Conservation (phyloP, 2,113 vertebrate species). For the Apodemus speciosus region DNA sequence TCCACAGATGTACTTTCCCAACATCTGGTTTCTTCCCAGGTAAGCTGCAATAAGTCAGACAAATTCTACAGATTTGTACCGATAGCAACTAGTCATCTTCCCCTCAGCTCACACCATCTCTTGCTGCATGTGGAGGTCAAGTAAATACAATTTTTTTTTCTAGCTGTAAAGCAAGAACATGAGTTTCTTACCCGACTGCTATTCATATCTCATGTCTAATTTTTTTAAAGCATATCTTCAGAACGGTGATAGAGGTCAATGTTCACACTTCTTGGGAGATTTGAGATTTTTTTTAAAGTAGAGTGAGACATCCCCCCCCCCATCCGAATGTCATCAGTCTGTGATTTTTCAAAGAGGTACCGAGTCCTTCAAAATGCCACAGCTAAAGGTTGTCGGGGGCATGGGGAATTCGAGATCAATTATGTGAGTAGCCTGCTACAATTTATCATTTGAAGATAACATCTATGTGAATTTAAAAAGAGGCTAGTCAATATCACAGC, state of each 20-base stretch:
- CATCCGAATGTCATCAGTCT: conserved; percentile 73
- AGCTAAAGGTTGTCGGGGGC: conserved; percentile 87
- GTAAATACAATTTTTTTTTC: conserved; percentile 52
- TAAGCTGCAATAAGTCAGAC: conserved; percentile 13
- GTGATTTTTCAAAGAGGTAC: conserved; percentile 80
- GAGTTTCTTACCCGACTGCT: conserved; percentile 66
- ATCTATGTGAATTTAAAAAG: conserved; percentile 85
- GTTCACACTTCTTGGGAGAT: conserved; percentile 60
- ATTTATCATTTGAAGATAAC: conserved; percentile 89
- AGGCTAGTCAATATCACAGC: conserved; percentile 79
- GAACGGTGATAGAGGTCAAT: conserved; percentile 64
- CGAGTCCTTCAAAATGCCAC: conserved; percentile 87
- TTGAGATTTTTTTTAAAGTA: conserved; percentile 43
- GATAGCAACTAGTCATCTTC: conserved; percentile 41
- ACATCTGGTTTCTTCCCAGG: neutral
- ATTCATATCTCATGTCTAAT: conserved; percentile 26
- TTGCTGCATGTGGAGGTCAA: conserved; percentile 43
- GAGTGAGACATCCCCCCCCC: conserved; percentile 1
- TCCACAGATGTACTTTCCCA: neutral
- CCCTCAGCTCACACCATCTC: conserved; percentile 33
- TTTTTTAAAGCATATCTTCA: conserved; percentile 60
- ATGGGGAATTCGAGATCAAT: conserved; percentile 87
- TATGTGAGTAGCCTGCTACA: conserved; percentile 83
- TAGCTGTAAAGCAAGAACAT: conserved; percentile 29
- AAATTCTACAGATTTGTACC: conserved; percentile 14